Evolutionary conservation across 2,113 vertebrate species (phyloP), one percentile per base, ranked within the genome.

Genomic region (Gasterosteus nipponicus): DNA sequence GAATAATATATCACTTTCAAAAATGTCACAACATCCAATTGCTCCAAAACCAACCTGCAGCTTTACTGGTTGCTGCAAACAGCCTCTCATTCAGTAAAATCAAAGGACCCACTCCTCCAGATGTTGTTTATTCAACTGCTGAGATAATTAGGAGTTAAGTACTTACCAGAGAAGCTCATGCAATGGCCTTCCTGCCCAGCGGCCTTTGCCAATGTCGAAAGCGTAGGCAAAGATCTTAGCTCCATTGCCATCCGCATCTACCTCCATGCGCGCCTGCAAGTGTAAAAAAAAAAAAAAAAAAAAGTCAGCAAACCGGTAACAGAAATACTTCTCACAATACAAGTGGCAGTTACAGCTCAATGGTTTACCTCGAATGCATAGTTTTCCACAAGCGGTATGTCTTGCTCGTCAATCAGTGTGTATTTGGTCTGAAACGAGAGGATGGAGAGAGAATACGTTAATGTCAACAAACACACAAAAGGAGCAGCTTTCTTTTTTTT

Each of bases 181-280:
- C 56, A 99, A 91, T 2, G 97, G 96, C 51, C 97, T 93, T n/a
- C 97, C 97, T 0, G 97, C 96, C 86, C 97, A 97, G 69, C 98
- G 92, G 10, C 98, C 97, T 75, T 98, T 97, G 57, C 96, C 97
- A 15, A 98, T 98, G 91, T 99, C 98, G 5, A 99, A 99, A 0
- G 97, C 98, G 0, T 97, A 99, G 0, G 98, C 98, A 82, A 99
- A 99, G 82, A 99, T 99, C 92, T 97, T 98, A 47, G 98, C 98
- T 88, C 98, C 98, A 5, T 99, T 99, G 31, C 98, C 98, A 59
- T 99, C 97, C 0, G 98, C 98, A 49, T 99, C 98, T 3, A 99
- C 97, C 85, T 99, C 98, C 97, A 99, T 99, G 3, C 97, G 96
- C 39, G 98, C 98, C 98, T 99, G 26, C 3, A 69, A 81, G 53